Base-by-base conservation (phyloP, 2,113 vertebrate species). In the Panthera uncia region DNA sequence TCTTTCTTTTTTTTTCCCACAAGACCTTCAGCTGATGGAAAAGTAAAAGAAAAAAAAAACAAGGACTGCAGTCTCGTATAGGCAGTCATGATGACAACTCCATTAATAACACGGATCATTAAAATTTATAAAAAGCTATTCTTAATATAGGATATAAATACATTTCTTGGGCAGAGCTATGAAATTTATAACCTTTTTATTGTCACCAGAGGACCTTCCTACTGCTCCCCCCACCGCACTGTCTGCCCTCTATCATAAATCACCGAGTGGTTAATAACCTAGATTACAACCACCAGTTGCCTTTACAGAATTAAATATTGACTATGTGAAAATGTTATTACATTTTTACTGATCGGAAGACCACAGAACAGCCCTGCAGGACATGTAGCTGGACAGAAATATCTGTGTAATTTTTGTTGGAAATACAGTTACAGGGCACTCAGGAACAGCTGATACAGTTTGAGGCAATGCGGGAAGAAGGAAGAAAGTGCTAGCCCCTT, bases 41-140 rank as follows among this genome's bases (percentile, higher is more conserved):
- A 99, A 99, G 93, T 98, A 86, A 96, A 96, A 98, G 89, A 89
- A 76, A 93, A 36, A 81, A 68, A 82, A 98, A 66, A 45, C 80
- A 98, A 97, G 96, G 68, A 93, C 97, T 98, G 65, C 69, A 98
- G 98, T 97, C 95, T 99, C 98, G 97, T 94, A 95, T 81, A 98
- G 97, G 97, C 98, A 95, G 97, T 98, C 98, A 98, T 97, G 98
- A 98, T 98, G 98, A 99, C 98, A 99, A 98, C 91, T 92, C 98
- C 99, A 99, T 99, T 99, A 99, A 99, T 99, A 99, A 99, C 98
- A 99, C 65, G 98, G 98, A 95, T 99, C 99, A 99, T 99, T 99
- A 99, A 99, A 99, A 99, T 99, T 99, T 99, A 99, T 99, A 99
- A 99, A 99, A 99, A 99, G 98, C 98, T 98, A 98, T 99, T 99